phyloP scores from a whole-genome alignment of 2,113 vertebrate species.

The Phyllostomus hastatus region DNA sequence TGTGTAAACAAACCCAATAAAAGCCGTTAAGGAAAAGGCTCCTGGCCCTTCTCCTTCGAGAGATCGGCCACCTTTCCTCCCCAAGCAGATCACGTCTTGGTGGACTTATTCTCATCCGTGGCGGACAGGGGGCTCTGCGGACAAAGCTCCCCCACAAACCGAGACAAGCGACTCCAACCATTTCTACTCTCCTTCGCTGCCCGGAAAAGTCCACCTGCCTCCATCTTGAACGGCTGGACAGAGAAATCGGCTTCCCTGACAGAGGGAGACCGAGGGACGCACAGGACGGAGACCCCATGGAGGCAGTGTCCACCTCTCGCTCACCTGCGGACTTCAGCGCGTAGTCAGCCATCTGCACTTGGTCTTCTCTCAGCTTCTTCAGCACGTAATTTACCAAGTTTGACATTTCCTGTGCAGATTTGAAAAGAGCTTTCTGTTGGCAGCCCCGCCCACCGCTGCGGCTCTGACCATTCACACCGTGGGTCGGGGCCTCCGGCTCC shows the following conservation, averaged over 20 bases:
- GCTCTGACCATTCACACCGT: not conserved
- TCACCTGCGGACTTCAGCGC: slow-evolving; percentile 71
- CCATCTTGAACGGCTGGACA: not conserved
- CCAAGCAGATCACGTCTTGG: too few species aligned
- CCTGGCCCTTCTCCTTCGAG: too few species aligned
- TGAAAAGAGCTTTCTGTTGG: not conserved
- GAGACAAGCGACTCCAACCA: not conserved
- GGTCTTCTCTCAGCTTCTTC: slow-evolving; percentile 63
- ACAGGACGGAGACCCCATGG: fast-evolving
- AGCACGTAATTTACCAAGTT: slow-evolving; percentile 64
- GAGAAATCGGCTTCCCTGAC: not conserved
- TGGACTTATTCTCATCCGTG: too few species aligned
- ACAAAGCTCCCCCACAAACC: too few species aligned
- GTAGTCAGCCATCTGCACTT: slow-evolving; percentile 69
- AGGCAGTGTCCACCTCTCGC: not conserved
- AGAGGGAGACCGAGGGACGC: not conserved
- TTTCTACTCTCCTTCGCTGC: not conserved
- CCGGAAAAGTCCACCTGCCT: not conserved
- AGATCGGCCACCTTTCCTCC: too few species aligned
- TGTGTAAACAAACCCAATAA: too few species aligned
- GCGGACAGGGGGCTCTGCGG: too few species aligned
- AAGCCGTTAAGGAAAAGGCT: too few species aligned
- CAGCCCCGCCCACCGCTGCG: not conserved
- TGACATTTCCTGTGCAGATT: slow-evolving; percentile 57
- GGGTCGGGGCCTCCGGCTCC: not conserved